Evolutionary conservation across 1,140 invertebrate genomes (phyloP).

Genomic region (Elymnias hypermnestra): DNA sequence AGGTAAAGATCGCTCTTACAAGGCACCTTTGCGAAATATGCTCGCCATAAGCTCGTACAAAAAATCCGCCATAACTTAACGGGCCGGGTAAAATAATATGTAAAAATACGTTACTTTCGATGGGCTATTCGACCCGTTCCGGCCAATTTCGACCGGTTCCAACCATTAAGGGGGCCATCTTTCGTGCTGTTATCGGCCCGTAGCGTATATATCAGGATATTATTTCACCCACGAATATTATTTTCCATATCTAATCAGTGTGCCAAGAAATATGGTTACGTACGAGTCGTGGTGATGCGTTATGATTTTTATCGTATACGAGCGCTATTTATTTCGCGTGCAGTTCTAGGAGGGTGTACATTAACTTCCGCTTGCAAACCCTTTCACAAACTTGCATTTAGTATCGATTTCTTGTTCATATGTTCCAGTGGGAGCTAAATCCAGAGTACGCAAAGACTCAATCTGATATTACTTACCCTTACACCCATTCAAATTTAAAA

Average conservation of each 20-base stretch:
- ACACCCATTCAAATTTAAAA: no score
- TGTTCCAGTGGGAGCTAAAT: no score
- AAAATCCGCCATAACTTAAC: conserved; percentile 63
- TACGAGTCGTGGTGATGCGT: conserved; percentile 25
- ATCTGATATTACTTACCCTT: no score
- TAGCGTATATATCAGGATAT: conserved; percentile 58
- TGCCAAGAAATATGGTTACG: conserved; percentile 47
- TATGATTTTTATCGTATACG: conserved; percentile 28
- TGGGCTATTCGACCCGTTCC: conserved; percentile 44
- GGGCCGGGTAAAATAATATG: conserved; percentile 53
- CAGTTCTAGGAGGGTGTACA: conserved; percentile 8
- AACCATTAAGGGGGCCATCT: conserved; percentile 54
- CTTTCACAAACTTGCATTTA: no score
- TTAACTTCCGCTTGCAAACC: conserved; percentile 4
- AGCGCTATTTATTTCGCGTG: conserved; percentile 20
- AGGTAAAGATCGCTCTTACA: conserved; percentile 40
- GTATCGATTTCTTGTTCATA: no score
- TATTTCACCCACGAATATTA: conserved; percentile 54
- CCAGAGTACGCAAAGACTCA: no score
- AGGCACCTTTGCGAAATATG: conserved; percentile 60
- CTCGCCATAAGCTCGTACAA: no score
- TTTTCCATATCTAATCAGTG: conserved; percentile 65
- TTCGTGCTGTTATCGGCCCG: conserved; percentile 50
- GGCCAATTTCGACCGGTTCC: conserved; percentile 47
- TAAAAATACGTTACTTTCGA: conserved; percentile 48